Percentiles rank a stretch among this genome's conserved stretches.
Conservation (phyloP, 2,888 invertebrate genomes). For the Luffia ferchaultella region DNA sequence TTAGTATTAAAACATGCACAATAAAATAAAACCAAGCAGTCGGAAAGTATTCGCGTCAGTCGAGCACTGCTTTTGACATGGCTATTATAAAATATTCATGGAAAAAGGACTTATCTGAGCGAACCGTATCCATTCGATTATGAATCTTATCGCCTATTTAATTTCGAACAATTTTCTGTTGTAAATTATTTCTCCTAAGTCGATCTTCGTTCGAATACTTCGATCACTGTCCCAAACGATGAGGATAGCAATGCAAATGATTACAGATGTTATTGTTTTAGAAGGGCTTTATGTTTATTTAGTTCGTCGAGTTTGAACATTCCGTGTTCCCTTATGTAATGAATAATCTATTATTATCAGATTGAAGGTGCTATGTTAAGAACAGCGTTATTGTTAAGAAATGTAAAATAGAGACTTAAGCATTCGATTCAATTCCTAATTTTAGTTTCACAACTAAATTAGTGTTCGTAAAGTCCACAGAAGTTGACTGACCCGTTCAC, state of each 20-base stretch:
- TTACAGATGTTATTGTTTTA: constrained; percentile 29
- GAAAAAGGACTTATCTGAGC: not conserved
- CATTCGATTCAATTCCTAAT: too few species aligned
- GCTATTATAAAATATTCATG: constrained; percentile 33
- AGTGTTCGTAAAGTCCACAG: too few species aligned
- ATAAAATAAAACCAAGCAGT: constrained; percentile 55
- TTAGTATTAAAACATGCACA: constrained; percentile 62
- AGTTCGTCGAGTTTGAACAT: not conserved
- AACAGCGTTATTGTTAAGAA: too few species aligned
- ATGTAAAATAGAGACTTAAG: too few species aligned
- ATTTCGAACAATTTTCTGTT: not conserved
- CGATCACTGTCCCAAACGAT: constrained; percentile 23
- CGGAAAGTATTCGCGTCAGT: constrained; percentile 54
- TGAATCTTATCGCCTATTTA: not conserved
- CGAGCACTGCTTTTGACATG: constrained; percentile 51
- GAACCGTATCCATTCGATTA: not conserved
- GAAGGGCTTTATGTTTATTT: constrained; percentile 5
- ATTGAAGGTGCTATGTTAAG: too few species aligned
- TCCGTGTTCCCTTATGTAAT: not conserved
- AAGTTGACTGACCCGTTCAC: too few species aligned
- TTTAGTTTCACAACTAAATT: too few species aligned
- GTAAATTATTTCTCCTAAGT: not conserved
- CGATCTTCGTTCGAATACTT: constrained; percentile 9
- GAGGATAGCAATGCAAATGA: constrained; percentile 35
- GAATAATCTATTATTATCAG: not conserved